Percentiles rank a stretch among this genome's conserved stretches.
Conservation (phyloP, 1,140 invertebrate species). For the Papilio dardanus region DNA sequence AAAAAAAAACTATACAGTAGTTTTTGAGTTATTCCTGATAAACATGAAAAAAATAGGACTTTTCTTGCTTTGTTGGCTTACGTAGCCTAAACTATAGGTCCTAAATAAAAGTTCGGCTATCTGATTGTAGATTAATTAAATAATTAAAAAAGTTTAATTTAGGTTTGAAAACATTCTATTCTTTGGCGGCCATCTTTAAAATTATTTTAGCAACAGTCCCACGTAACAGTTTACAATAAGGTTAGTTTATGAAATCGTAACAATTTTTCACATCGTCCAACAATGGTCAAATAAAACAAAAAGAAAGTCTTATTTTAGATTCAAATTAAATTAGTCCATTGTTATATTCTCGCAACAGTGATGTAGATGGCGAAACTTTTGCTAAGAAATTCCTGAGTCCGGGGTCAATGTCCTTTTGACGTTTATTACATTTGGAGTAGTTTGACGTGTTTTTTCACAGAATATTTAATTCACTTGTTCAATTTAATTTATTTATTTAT, state of each 20-base stretch:
- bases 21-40: no score
- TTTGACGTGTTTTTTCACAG: background rate
- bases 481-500: no score
- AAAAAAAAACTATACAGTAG: no score
- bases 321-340: conserved; percentile 21
- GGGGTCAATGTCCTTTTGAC: background rate
- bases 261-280: conserved; percentile 12
- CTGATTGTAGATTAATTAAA: no score
- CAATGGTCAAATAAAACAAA: conserved; percentile 7
- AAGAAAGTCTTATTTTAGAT: conserved; percentile 28
- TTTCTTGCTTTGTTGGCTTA: no score
- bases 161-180: background rate
- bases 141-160: no score
- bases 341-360: conserved; percentile 10
- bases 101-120: no score
- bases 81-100: no score
- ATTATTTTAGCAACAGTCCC: background rate
- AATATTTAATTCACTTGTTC: no score
- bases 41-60: no score
- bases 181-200: background rate
- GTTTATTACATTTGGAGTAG: background rate
- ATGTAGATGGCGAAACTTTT: background rate
- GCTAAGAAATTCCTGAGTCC: background rate
- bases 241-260: conserved; percentile 19
- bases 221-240: conserved; percentile 6